A percentile compares a stretch with the other conserved stretches of the same genome.
Evolutionary conservation across 2,888 invertebrate genomes (phyloP).

Genomic region (Nomada goodeniana): DNA sequence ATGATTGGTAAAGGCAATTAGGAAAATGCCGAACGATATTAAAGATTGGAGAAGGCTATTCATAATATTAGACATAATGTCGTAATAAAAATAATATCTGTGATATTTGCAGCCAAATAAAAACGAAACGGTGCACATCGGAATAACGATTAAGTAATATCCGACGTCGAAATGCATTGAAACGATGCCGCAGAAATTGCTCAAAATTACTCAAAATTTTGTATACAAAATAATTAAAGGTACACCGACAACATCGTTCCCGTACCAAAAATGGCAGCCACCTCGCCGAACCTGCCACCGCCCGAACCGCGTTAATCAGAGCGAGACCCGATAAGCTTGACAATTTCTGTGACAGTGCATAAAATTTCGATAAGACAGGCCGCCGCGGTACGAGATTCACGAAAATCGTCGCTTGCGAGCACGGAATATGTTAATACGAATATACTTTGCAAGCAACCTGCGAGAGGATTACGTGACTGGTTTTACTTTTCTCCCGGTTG

Average conservation of each 20-base stretch:
- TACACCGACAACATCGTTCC: not conserved
- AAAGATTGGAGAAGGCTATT: no score
- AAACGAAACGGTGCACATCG: no score
- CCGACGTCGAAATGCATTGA: no score
- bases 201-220: not conserved
- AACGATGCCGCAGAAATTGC: no score
- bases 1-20: no score
- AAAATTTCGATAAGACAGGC: not conserved
- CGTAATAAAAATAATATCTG: no score
- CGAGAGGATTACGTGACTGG: conserved; percentile 57
- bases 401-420: conserved; percentile 10
- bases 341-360: not conserved
- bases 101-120: no score
- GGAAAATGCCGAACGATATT: no score
- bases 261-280: not conserved
- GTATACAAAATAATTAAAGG: not conserved
- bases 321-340: not conserved
- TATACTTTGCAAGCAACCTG: conserved; percentile 16
- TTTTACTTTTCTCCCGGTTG: conserved; percentile 56
- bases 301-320: not conserved
- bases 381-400: conserved; percentile 2
- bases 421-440: conserved; percentile 33
- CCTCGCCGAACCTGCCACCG: not conserved
- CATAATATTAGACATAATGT: no score
- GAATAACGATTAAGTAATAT: no score